phyloP scores from a whole-genome alignment of 2,888 invertebrate genomes.

The Penaeus monodon region DNA sequence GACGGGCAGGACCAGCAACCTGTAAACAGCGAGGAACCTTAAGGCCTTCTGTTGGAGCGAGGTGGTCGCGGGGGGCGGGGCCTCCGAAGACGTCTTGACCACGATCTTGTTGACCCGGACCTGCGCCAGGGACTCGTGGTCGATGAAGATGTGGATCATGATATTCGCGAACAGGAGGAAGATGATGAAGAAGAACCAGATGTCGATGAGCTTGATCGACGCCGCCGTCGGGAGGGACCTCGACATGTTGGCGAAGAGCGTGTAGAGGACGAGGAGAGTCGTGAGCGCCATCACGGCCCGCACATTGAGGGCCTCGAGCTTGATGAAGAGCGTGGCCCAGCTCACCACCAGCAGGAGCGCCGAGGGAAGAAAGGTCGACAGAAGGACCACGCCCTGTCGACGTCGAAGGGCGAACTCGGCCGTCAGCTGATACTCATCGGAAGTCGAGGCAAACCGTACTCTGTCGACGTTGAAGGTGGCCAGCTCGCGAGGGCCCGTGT shows the following conservation, averaged over 20 bases:
- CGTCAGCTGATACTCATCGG: too few species aligned
- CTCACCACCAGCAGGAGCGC: slow-evolving; percentile 19
- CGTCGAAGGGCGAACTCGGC: not conserved
- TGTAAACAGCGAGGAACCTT: slow-evolving; percentile 12
- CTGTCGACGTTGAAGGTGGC: too few species aligned
- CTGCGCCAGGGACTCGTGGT: slow-evolving; percentile 4
- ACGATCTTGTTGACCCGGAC: not conserved
- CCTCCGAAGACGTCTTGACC: not conserved
- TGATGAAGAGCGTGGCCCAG: slow-evolving; percentile 28
- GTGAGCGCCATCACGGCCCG: slow-evolving; percentile 22
- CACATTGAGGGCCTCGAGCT: slow-evolving; percentile 20
- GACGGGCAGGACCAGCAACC: slow-evolving; percentile 14
- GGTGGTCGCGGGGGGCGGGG: not conserved
- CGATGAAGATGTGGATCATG: slow-evolving; percentile 31
- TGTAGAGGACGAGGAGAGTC: slow-evolving; percentile 31
- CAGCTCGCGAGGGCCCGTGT: too few species aligned
- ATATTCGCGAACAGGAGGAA: slow-evolving; percentile 27
- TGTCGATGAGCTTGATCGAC: slow-evolving; percentile 29
- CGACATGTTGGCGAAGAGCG: slow-evolving; percentile 27
- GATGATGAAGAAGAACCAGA: slow-evolving; percentile 31
- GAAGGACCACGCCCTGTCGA: slow-evolving; percentile 9
- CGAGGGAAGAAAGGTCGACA: slow-evolving; percentile 24
- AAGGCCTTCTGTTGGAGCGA: not conserved
- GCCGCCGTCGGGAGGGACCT: slow-evolving; percentile 7
- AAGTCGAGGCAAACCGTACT: too few species aligned